Evolutionary conservation across 2,113 vertebrate genomes (phyloP).

Genomic region (Cebidichthys violaceus): DNA sequence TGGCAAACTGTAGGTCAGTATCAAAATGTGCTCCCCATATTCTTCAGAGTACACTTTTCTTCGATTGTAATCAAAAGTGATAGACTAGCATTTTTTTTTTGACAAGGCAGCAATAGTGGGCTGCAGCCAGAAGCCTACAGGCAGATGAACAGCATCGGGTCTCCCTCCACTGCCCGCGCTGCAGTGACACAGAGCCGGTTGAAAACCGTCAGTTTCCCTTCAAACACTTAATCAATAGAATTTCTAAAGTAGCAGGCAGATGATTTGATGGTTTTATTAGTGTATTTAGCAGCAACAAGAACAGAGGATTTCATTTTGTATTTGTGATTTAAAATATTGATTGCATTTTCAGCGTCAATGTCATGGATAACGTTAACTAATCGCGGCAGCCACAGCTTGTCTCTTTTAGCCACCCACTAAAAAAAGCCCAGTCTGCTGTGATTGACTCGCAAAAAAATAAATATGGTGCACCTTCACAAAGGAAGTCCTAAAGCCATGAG

Average conservation of each 20-base stretch:
- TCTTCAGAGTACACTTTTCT: background rate
- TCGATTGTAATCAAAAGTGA: background rate
- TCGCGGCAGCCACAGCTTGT: too few relatives aligned
- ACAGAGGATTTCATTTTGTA: too few relatives aligned
- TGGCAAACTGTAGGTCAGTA: background rate
- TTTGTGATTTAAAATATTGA: too few relatives aligned
- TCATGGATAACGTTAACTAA: too few relatives aligned
- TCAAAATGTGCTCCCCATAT: background rate
- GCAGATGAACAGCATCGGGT: background rate
- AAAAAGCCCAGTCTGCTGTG: background rate
- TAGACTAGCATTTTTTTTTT: too few relatives aligned
- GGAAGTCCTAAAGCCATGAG: too few relatives aligned
- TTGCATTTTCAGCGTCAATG: too few relatives aligned
- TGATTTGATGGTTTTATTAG: too few relatives aligned
- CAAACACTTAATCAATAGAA: background rate
- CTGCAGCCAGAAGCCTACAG: too few relatives aligned
- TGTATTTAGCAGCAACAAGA: background rate
- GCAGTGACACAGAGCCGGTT: background rate
- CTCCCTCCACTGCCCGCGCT: background rate
- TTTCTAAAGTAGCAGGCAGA: background rate
- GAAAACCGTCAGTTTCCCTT: too few relatives aligned
- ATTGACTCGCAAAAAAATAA: background rate
- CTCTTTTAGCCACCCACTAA: background rate
- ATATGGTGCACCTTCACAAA: too few relatives aligned
- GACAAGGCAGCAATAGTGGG: too few relatives aligned